phyloP scores from a whole-genome alignment of 2,797 vertebrate species.

The Siniperca scherzeri region DNA sequence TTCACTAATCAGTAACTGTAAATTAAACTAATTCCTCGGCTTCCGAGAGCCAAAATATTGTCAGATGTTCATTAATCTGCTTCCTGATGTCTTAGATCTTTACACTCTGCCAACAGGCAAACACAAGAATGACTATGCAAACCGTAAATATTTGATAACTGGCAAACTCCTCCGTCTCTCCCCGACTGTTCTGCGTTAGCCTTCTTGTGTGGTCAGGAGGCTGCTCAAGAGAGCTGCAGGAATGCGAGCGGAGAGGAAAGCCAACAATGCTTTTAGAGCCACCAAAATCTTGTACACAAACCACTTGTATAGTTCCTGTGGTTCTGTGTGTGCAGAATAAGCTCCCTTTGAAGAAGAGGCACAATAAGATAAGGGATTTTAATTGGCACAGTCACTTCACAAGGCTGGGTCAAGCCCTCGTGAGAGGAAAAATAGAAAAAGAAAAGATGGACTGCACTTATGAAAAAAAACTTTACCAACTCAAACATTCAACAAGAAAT shows the following conservation, averaged over 20 bases:
- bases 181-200: slow-evolving; percentile 29
- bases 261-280: slow-evolving; percentile 83
- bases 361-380: slow-evolving; percentile 54
- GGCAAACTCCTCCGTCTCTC: slow-evolving; percentile 40
- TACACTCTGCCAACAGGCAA: slow-evolving; percentile 25
- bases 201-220: slow-evolving; percentile 80
- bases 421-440: slow-evolving; percentile 8
- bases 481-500: neutral
- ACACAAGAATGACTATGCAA: slow-evolving; percentile 55
- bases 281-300: slow-evolving; percentile 58
- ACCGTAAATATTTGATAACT: slow-evolving; percentile 73
- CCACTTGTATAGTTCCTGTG: slow-evolving; percentile 61
- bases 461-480: slow-evolving; percentile 4
- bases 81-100: slow-evolving; percentile 46
- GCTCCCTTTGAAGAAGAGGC: slow-evolving; percentile 55
- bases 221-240: slow-evolving; percentile 65
- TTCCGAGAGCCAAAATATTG: slow-evolving; percentile 32
- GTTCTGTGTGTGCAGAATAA: slow-evolving; percentile 43
- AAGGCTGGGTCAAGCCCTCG: neutral
- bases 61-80: slow-evolving; percentile 45
- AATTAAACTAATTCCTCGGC: slow-evolving; percentile 50
- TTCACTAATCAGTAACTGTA: slow-evolving; percentile 39
- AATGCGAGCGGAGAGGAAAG: slow-evolving; percentile 67
- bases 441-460: neutral
- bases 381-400: slow-evolving; percentile 48